Evolutionary conservation across 2,113 vertebrate species (phyloP), one percentile per base, ranked within the genome.

Genomic region (Oryzias celebensis): DNA sequence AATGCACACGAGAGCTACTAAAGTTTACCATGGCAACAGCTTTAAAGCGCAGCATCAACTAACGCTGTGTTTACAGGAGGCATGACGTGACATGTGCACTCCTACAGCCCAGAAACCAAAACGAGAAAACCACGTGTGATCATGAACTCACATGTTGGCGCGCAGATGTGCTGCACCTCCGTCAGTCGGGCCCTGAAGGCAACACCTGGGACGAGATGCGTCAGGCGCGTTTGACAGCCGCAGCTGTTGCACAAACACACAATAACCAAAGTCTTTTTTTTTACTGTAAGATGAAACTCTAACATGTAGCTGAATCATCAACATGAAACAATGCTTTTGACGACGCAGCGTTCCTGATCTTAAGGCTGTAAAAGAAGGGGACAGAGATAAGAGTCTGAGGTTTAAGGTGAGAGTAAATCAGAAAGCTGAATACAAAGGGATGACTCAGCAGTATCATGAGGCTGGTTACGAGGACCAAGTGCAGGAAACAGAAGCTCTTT

Each of bases 141-240:
- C 36, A 36, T 36, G 36, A 36, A 36, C 36, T 36, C 31, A 36
- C 50, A 54, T 24, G 51, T 67, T 28, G n/a, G 63, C 47, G 26
- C 68, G 56, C 20, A 58, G 41, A 47, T 6, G 61, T 48, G 23
- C 58, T 14, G 43, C 65, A 62, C 49, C 28, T 20, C 49, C 44
- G 20, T 58, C 17, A 16, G 54, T 18, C 48, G 62, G 71, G 57
- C 63, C 76, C 73, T 57, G 73, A 77, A 79, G 77, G 80, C 65
- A 85, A 87, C 84, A 87, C 87, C 85, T 88, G 85, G 73, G 72
- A 72, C 58, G 54, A 17, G 71, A 23, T 81, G 59, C 73, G 75
- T 86, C 78, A 87, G 77, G 41, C 43, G 7, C 17, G 54, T 44
- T 53, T 71, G 80, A 80, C 80, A 65, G 63, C 42, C 56, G 65